Evolutionary conservation across 2,113 vertebrate genomes (phyloP), one percentile per base, ranked within the genome.

Genomic region (Prinia subflava): DNA sequence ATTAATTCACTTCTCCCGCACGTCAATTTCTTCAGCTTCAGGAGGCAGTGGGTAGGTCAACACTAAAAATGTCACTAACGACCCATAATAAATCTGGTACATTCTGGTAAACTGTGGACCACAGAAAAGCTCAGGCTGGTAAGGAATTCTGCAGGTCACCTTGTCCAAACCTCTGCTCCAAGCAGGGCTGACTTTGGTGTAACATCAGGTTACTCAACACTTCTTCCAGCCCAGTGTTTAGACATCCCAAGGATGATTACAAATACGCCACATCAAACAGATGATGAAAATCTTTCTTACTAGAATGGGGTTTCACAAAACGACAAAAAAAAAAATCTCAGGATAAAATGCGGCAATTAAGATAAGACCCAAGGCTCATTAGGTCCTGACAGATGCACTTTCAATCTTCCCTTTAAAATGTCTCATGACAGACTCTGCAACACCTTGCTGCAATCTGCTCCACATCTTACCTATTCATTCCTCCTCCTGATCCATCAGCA

Each of bases 1-100:
- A 79, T 16, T 28, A 87, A 47, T 76, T 83, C 59, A 50, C 13
- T 73, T 83, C 17, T 59, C 30, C 44, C 22, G n/a, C 1, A 0
- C 23, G 35, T 92, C 73, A 69, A 79, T 41, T 75, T 92, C 64
- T 63, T 91, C 83, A 70, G 52, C 41, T 81, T 52, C 55, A 76
- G 41, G 78, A 65, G 0, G 4, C 71, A 70, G 28, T 22, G 21
- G 15, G 27, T 4, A 79, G 11, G 23, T 71, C 65, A 75, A 83
- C 16, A 44, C 16, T 31, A 80, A 76, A 87, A 86, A 59, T 1
- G 1, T 74, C 62, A 76, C 10, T 57, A 90, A 74, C 30, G 37
- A 50, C 41, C 74, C 6, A 6, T 25, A 77, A 94, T n/a, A 73
- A 74, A 87, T 42, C 65, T 50, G n/a, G 37, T 13, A 69, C 30